phyloP scores from a whole-genome alignment of 2,113 vertebrate genomes.

The Zootoca vivipara region DNA sequence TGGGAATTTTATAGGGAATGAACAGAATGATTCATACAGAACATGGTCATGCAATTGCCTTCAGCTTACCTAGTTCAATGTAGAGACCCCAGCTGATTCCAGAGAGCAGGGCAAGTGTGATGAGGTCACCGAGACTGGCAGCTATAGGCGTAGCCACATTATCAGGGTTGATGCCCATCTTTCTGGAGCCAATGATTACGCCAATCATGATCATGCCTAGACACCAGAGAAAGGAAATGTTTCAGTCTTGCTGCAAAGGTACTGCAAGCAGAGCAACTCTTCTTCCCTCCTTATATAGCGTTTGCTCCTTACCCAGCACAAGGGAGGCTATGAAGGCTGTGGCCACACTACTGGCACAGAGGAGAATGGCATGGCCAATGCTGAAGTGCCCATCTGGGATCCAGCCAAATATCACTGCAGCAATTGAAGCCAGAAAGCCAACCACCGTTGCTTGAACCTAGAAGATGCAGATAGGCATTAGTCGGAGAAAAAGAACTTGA shows the following conservation, averaged over 20 bases:
- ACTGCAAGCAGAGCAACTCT: neutral
- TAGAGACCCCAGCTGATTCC: constrained; percentile 96
- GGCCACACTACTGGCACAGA: constrained; percentile 96
- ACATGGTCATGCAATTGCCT: constrained; percentile 3
- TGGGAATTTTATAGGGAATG: neutral
- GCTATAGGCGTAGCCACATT: constrained; percentile 98
- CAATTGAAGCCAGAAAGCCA: constrained; percentile 95
- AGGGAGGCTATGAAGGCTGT: constrained; percentile 97
- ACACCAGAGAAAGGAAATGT: constrained; percentile 7
- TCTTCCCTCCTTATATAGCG: neutral
- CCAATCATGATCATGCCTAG: constrained; percentile 97
- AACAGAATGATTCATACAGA: neutral
- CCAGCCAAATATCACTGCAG: constrained; percentile 96
- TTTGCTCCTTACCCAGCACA: constrained; percentile 83
- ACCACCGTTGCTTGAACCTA: constrained; percentile 99
- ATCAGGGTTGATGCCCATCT: constrained; percentile 96
- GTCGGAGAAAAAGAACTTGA: neutral
- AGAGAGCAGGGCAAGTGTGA: constrained; percentile 94
- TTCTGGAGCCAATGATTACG: constrained; percentile 93
- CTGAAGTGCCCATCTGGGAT: constrained; percentile 95
- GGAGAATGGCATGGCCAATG: constrained; percentile 89
- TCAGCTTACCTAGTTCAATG: constrained; percentile 86
- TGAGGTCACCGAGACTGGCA: constrained; percentile 95
- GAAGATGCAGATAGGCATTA: neutral
- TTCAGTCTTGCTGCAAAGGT: neutral